Base-by-base conservation (phyloP, 2,113 vertebrate species). In the Chaenocephalus aceratus region DNA sequence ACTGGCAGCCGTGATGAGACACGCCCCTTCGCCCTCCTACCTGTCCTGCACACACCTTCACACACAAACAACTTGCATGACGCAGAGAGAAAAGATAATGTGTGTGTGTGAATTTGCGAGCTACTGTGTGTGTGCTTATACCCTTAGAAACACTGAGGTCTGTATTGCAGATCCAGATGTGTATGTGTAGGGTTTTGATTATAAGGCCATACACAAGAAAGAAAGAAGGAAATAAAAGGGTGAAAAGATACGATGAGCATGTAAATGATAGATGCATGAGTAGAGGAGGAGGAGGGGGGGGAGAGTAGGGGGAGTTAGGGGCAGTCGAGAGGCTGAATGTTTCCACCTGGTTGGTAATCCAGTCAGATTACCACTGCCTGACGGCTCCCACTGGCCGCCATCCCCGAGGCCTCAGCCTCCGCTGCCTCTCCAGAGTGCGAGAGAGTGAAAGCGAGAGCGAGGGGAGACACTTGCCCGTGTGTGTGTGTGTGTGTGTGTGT, bases 341-440 rank as follows among this genome's bases (percentile, higher is more conserved):
- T 95, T 95, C 93, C 93, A 95, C 94, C 94, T 94, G 94, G 93
- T 90, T 95, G 95, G 78, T 95, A 94, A 95, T 95, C 93, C 93
- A 91, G 92, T 94, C 92, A 93, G 93, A 94, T 95, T 95, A 95
- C 92, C 89, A 88, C 91, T 74, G 92, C 94, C 83, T 93, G 92
- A 92, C 92, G 92, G 92, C 91, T 88, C 90, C 89, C 89, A 89
- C 79, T 85, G 86, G 91, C 90, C 86, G 74, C 80, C 93, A 66
- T 92, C 86, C 89, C 76, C 68, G 71, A 84, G 90, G 87, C 86
- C 91, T 88, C 85, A 89, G 86, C 86, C 85, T 88, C 88, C 74
- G 83, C 85, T 84, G 90, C 84, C 82, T 92, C 88, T 90, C 85
- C 65, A 87, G 86, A 87, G 75, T 63, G 72, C 46, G 83, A 86